Conservation (phyloP, 2,113 vertebrate genomes). For the Crotophaga sulcirostris region DNA sequence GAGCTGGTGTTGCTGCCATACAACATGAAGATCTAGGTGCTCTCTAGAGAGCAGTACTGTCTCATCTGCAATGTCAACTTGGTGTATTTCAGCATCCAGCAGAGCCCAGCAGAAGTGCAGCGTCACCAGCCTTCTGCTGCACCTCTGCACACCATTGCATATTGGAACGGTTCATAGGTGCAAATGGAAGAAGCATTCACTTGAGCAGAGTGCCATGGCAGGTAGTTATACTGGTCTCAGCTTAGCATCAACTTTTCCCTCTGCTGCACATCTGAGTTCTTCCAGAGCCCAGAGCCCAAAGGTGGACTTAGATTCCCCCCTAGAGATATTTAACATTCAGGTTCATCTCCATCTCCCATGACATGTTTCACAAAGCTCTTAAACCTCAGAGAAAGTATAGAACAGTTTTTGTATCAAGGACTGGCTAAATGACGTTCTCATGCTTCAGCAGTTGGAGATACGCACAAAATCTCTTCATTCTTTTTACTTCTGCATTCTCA, state of each 20-base stretch:
- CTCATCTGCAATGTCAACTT: not conserved
- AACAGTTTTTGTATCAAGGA: not conserved
- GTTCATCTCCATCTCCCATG: not conserved
- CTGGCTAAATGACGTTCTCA: not conserved
- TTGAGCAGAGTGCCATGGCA: not conserved
- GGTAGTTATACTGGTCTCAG: not conserved
- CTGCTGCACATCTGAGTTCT: not conserved
- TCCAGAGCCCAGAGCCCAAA: not conserved
- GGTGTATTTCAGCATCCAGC: not conserved
- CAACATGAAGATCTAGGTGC: not conserved
- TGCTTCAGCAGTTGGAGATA: not conserved
- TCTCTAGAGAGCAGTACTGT: not conserved
- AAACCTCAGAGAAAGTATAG: not conserved
- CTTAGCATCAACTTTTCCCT: not conserved
- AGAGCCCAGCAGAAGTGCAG: not conserved
- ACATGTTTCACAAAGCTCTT: not conserved
- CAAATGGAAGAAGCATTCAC: not conserved
- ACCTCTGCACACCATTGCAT: not conserved
- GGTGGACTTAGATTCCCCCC: not conserved
- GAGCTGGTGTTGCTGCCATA: not conserved
- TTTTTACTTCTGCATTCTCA: not conserved
- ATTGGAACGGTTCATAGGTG: not conserved
- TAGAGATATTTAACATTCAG: not conserved
- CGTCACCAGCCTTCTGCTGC: not conserved
- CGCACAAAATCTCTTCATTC: not conserved